Conservation (phyloP, 2,797 vertebrate species). For the Cyclura pinguis region DNA sequence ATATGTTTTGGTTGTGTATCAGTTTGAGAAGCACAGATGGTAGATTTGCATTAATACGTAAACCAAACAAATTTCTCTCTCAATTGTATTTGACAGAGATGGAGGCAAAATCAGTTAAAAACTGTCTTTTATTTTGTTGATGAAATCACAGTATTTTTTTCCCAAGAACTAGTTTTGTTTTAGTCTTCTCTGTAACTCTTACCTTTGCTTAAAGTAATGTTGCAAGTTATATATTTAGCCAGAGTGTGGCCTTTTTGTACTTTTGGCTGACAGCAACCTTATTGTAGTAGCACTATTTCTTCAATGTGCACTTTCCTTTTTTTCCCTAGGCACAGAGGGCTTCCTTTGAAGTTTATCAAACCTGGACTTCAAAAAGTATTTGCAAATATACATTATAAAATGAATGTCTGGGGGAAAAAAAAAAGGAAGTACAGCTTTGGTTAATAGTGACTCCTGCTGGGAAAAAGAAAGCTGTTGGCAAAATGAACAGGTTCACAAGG, state of each 20-base stretch:
- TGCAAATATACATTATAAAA: slow-evolving; percentile 49
- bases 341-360: slow-evolving; percentile 53
- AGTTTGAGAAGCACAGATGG: background rate
- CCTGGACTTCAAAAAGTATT: slow-evolving; percentile 49
- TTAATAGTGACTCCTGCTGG: slow-evolving; percentile 37
- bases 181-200: slow-evolving; percentile 27
- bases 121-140: background rate
- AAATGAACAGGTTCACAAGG: slow-evolving; percentile 3
- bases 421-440: slow-evolving; percentile 29
- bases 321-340: slow-evolving; percentile 19
- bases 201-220: slow-evolving; percentile 16
- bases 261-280: slow-evolving; percentile 30
- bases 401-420: background rate
- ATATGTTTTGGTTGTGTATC: no score
- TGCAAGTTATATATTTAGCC: slow-evolving; percentile 21
- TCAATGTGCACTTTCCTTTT: slow-evolving; percentile 31
- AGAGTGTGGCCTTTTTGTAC: slow-evolving; percentile 16
- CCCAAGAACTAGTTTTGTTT: slow-evolving; percentile 34
- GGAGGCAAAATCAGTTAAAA: background rate
- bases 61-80: background rate
- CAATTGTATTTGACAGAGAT: background rate
- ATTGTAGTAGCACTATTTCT: slow-evolving; percentile 17
- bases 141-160: background rate
- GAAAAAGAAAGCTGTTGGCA: slow-evolving; percentile 14
- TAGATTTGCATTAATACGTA: background rate